These are phyloP conservation scores for Rhopalosiphum padi DNA, from an alignment of 1,140 invertebrate species.

Conservation along the genomic window DNA sequence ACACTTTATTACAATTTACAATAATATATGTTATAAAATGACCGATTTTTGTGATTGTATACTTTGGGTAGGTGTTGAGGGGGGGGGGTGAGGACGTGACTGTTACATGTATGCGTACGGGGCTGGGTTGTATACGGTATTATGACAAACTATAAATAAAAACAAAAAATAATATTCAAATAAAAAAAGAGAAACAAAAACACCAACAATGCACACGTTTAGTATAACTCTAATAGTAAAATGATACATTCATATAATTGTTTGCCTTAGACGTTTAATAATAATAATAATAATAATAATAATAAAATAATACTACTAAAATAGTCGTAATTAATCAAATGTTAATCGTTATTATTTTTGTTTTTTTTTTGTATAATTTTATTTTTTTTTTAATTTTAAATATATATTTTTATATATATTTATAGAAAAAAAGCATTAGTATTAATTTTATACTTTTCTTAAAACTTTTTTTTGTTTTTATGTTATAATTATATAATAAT, in stretches of 20 bases:
- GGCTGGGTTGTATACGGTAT: slow-evolving; percentile 5
- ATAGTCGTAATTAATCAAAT: slow-evolving; percentile 50
- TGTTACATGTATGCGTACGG: slow-evolving; percentile 14
- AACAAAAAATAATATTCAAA: slow-evolving; percentile 21
- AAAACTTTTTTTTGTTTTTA: background rate
- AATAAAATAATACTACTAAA: slow-evolving; percentile 59
- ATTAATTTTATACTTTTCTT: slow-evolving; percentile 61
- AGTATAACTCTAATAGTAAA: slow-evolving; percentile 59
- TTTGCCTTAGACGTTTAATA: slow-evolving; percentile 57
- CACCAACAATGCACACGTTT: slow-evolving; percentile 59
- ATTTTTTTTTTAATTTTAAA: slow-evolving; percentile 24
- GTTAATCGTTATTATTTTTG: slow-evolving; percentile 36
- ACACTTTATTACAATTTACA: background rate
- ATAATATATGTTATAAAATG: background rate
- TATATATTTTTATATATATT: slow-evolving; percentile 54
- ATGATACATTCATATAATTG: slow-evolving; percentile 58
- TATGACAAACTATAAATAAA: slow-evolving; percentile 33
- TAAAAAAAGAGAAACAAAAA: slow-evolving; percentile 57
- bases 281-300: slow-evolving; percentile 58
- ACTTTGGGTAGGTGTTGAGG: background rate
- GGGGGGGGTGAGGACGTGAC: background rate
- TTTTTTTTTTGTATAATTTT: slow-evolving; percentile 31
- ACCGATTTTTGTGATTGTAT: background rate
- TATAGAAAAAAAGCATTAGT: slow-evolving; percentile 60
- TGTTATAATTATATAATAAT: background rate